Evolutionary conservation across 1,140 invertebrate genomes (phyloP), one percentile per base, ranked within the genome.

Genomic region (Trichonephila clavata): DNA sequence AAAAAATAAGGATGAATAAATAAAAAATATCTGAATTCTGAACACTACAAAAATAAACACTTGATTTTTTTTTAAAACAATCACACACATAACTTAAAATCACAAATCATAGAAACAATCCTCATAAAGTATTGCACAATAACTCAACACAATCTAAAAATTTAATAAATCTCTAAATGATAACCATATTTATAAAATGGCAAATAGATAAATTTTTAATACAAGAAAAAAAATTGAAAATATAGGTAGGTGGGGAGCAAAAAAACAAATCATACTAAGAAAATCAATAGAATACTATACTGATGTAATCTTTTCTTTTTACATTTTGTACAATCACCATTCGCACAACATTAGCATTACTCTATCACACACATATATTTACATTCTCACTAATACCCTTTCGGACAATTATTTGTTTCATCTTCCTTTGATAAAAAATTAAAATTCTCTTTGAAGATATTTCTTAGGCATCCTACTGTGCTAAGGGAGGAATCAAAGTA

Each of bases 351-450:
- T 27, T 71, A 71, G 13, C 16, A 18, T 71, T 32, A 32, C 21
- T 27, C 68, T 92, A 92, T 68, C 83, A 60, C 43, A 83, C 50
- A 39, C 59, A 68, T 92, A 90, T 90, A 92, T 92, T 50, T 86
- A 92, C 90, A 92, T 4, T 92, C 90, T 92, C 90, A 92, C 90
- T 92, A 92, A 92, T 86, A 92, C 57, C 18, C 81, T 39, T 90
- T 88, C n/a, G 16, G 86, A 24, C 63, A 24, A 71, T 39, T 80
- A 65, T 50, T 88, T 68, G 27, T 39, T 39, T 77, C 71, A 20
- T 4, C 4, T 77, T 50, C 18, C 24, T 83, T 83, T n/a, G 14
- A 83, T 5, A n/a, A 50, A 50, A n/a, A 83, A 43, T 43, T 50
- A 50, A 24, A 50, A 83, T 50, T 50, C 43, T 83, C 32, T 71